Evolutionary conservation across 2,113 vertebrate species (phyloP).

Genomic region (Probosciger aterrimus): DNA sequence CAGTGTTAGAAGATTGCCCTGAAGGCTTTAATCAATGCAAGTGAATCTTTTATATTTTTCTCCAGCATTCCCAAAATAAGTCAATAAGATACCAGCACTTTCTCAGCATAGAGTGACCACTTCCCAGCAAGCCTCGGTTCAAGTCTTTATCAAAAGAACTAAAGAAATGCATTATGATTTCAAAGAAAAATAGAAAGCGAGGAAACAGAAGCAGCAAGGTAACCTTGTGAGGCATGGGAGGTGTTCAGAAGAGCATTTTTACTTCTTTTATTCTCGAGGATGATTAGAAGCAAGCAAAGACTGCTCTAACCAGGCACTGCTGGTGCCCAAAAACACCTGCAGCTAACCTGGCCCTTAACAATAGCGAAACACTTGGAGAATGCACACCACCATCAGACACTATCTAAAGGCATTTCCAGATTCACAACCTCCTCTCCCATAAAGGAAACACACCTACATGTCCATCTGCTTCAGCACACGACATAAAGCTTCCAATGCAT

Average conservation of each 20-base stretch:
- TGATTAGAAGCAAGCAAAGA: background rate
- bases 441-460: background rate
- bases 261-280: background rate
- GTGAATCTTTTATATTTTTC: conserved; percentile 19
- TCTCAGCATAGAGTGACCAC: background rate
- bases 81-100: background rate
- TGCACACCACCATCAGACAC: background rate
- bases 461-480: background rate
- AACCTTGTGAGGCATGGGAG: background rate
- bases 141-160: background rate
- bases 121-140: conserved; percentile 2
- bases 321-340: background rate
- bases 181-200: background rate
- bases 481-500: background rate
- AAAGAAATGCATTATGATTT: conserved; percentile 6
- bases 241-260: background rate
- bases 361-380: background rate
- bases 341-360: background rate
- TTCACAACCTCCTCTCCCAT: background rate
- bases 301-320: background rate
- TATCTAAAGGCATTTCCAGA: background rate
- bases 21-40: conserved; percentile 52
- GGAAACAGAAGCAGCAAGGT: conserved; percentile 7
- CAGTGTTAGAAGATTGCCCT: conserved; percentile 18
- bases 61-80: conserved; percentile 14